Base-by-base conservation (phyloP, 2,113 vertebrate genomes). In the Mus pahari region DNA sequence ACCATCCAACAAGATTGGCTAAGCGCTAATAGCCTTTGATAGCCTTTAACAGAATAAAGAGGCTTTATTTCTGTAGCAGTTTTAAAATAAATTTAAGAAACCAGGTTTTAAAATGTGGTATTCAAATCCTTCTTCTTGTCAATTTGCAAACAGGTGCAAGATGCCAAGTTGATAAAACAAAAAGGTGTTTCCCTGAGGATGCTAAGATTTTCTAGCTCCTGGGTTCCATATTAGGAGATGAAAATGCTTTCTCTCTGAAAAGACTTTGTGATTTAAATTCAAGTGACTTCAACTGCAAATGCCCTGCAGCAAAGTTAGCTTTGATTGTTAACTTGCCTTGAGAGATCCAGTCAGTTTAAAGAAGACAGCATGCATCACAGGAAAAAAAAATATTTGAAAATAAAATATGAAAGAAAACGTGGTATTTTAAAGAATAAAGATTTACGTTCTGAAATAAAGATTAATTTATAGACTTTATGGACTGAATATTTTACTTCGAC, bases 261-360 rank as follows among this genome's bases (percentile, higher is more conserved):
- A 91, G 53, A 28, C 48, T 79, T 96, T 88, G 86, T 96, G 50
- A 7, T 26, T 97, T 92, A 97, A 70, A 74, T 94, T 92, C 17
- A 96, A 93, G 83, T 94, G 96, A 94, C 95, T 96, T 91, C 74
- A 95, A 91, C 45, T 58, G 86, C 90, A 97, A 97, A 97, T 81
- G 97, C 90, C 97, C 97, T 62, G 62, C 91, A 92, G 95, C 95
- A 91, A 93, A 92, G 55, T 77, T 58, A 83, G 74, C 92, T 96
- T 96, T 97, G 94, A 91, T 92, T 97, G 53, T 95, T 93, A 48
- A 26, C 48, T 95, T 92, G 60, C 62, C 92, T 95, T 94, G 45
- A 92, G 39, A 73, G 78, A 87, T 91, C 73, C 78, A 92, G 94
- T 93, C 86, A 94, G 79, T 97, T 91, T 83, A 74, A 78, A 95